Base-by-base conservation (phyloP, 2,113 vertebrate genomes). In the Ctenodactylus gundi region DNA sequence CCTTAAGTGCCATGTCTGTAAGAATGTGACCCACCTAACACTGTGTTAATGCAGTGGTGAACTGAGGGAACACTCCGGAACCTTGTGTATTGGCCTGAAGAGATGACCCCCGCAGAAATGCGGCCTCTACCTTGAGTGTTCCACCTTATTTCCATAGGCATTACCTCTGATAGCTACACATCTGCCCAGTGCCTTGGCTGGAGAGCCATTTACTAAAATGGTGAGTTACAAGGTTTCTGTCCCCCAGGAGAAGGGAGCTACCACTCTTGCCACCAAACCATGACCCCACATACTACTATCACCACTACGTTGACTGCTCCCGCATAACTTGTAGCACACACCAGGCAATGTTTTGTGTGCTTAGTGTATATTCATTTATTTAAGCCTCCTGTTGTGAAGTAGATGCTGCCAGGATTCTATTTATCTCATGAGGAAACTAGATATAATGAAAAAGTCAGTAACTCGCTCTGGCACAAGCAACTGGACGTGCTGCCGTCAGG, bases 231-330 rank as follows among this genome's bases (percentile, higher is more conserved):
- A 49, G 31, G 29, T 62, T 93, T 44, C 34, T 25, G 9, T 46
- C 62, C 11, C 36, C 25, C 20, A 18, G 44, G 58, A 7, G 34
- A 93, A 73, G 55, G 58, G 49, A 80, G 39, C 13, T 34, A 34
- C 18, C 36, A 0, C 8, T 5, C 23, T 86, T 6, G 6, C 36
- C 27, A 51, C 4, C 15, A 78, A 6, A 31, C 17, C 31, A 23
- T 8, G 15, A 49, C 36, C 46, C 2, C 0, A 39, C 9, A 6
- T 25, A 39, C 64, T 18, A 23, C 1, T 1, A 8, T 14, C 13
- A 27, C 14, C 44, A n/a, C 14, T 6, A 17, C 23, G 29, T 4
- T 3, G 46, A 0, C 8, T 62, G 21, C 14, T 62, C 34, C 49
- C 34, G 44, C 23, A 5, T 8, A 9, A 60, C 6, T n/a, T 18